Evolutionary conservation across 2,888 invertebrate species (phyloP), one percentile per base, ranked within the genome.

Genomic region (Hypsopygia costalis): DNA sequence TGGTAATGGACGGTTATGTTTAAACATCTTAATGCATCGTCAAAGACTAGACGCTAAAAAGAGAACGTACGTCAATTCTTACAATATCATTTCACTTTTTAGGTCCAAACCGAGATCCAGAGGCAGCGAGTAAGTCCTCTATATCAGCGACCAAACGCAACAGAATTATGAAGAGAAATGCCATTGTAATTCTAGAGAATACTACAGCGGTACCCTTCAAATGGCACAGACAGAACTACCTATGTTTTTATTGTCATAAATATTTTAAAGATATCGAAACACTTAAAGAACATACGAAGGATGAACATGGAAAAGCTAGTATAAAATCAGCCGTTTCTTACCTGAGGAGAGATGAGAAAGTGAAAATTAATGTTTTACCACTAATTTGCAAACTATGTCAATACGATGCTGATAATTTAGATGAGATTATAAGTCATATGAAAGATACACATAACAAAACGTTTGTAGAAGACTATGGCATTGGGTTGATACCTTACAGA

Each of bases 181-280:
- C 85, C 3, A 67, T 75, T 1, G 62, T 52, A 0, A 55, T 88
- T 41, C 58, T 88, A 56, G 81, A 87, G 59, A 55, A 52, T 4
- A 77, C 87, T 6, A 80, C 74, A 0, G 76, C 64, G 0, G 6
- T 79, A 1, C 87, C 87, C 0, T 88, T 88, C 50, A 88, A 85
- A 55, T 88, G 87, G 87, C 81, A 83, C 34, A 61, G 83, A 21
- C 83, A 86, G 40, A 71, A 72, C 40, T 88, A 79, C 35, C 68
- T 86, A 2, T 88, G 88, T 43, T 87, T 86, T 69, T 85, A 66
- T 47, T 88, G 88, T 46, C 81, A 83, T 50, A 58, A 65, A n/a
- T 41, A 63, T 1, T 79, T 81, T 11, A 79, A 77, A 69, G 62
- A 69, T 1, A 56, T 69, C 0, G 47, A 60, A 1, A 39, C 52